phyloP scores from a whole-genome alignment of 2,888 invertebrate species.

The Axea sp. region DNA sequence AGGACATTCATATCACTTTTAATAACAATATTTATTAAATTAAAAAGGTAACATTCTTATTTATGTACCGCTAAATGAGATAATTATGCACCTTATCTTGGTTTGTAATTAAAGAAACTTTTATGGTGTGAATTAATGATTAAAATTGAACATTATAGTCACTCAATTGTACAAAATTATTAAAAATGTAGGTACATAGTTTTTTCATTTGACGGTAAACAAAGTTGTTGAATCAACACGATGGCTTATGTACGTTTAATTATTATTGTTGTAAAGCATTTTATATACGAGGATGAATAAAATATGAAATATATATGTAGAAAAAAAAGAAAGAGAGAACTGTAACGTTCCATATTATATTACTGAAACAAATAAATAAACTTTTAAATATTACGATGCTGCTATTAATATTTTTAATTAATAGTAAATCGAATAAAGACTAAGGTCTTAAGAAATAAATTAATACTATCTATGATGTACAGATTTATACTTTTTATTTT shows the following conservation, averaged over 20 bases:
- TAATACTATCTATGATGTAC: not conserved
- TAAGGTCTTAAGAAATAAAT: not conserved
- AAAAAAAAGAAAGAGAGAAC: too few species aligned
- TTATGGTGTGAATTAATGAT: too few species aligned
- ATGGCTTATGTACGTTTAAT: not conserved
- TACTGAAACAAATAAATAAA: too few species aligned
- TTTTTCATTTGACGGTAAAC: not conserved
- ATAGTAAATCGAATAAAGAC: constrained; percentile 1
- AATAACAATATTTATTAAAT: too few species aligned
- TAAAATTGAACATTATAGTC: constrained; percentile 1
- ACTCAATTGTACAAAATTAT: not conserved
- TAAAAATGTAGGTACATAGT: too few species aligned
- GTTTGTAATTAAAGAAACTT: too few species aligned
- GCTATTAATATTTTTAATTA: constrained; percentile 8
- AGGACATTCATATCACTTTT: too few species aligned
- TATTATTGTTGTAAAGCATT: constrained; percentile 26
- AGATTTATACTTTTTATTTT: constrained; percentile 13
- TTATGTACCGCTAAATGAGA: too few species aligned
- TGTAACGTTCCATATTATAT: too few species aligned
- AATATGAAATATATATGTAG: not conserved
- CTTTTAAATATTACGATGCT: not conserved
- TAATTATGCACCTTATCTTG: too few species aligned
- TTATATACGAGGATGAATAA: constrained; percentile 1
- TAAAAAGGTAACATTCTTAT: too few species aligned
- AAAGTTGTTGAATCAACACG: not conserved